Percentiles rank a stretch among this genome's conserved stretches.
These are phyloP conservation scores for Percopsis transmontana DNA, from an alignment of 2,113 vertebrate species.

Conservation along the genomic window DNA sequence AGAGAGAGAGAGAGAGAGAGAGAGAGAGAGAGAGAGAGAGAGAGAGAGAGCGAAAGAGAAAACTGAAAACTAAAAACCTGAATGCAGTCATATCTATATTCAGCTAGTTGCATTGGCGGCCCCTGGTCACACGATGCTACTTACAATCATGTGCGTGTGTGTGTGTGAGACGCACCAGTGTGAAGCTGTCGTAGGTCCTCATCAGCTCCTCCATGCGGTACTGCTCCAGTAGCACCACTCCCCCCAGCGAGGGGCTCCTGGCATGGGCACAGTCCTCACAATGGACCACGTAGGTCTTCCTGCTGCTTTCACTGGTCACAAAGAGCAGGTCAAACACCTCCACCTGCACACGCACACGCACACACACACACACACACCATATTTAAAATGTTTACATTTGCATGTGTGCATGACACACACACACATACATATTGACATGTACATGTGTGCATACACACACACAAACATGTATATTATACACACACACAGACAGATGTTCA, in stretches of 20 bases:
- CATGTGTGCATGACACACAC: background rate
- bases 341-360: slow-evolving; percentile 74
- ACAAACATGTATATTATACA: background rate
- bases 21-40: slow-evolving; percentile 1
- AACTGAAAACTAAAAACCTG: too few species aligned
- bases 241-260: slow-evolving; percentile 74
- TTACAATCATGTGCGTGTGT: too few species aligned
- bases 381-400: background rate
- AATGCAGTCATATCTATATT: too few species aligned
- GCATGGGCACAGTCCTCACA: slow-evolving; percentile 88
- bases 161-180: slow-evolving; percentile 77
- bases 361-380: background rate
- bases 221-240: slow-evolving; percentile 90
- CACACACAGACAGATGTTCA: too few species aligned
- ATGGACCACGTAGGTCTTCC: slow-evolving; percentile 90
- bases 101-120: too few species aligned
- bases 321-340: slow-evolving; percentile 92
- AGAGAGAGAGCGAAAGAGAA: background rate
- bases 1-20: background rate
- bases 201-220: slow-evolving; percentile 89
- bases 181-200: slow-evolving; percentile 86
- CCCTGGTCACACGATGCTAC: too few species aligned
- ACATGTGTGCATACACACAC: background rate
- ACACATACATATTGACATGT: background rate
- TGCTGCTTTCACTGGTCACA: slow-evolving; percentile 87